These are phyloP conservation scores for Eriocheir sinensis DNA, from an alignment of 1,140 invertebrate genomes.

Conservation along the genomic window DNA sequence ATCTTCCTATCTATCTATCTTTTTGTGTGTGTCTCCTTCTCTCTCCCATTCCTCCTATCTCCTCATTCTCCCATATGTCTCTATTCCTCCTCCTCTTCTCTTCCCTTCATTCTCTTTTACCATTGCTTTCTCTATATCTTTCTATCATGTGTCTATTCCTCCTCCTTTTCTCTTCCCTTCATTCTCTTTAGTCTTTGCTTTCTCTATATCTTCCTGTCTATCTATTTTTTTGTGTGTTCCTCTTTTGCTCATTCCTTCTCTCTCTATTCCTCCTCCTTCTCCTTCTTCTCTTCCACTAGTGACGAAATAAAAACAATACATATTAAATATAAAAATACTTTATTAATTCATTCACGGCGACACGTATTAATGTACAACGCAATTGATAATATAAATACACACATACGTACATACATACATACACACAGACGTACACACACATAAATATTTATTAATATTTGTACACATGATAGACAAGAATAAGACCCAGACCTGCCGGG, in stretches of 20 bases:
- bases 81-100: neutral
- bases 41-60: neutral
- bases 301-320: neutral
- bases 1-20: neutral
- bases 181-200: neutral
- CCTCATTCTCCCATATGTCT: neutral
- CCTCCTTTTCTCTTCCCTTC: neutral
- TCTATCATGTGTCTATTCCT: neutral
- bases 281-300: neutral
- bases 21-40: neutral
- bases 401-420: conserved; percentile 13
- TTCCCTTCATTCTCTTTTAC: neutral
- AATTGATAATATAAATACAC: conserved; percentile 36
- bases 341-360: neutral
- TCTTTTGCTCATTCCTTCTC: neutral
- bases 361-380: neutral
- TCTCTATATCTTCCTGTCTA: neutral
- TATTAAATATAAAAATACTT: conserved; percentile 49
- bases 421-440: conserved; percentile 31
- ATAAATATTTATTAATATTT: conserved; percentile 33
- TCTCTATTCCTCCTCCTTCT: neutral
- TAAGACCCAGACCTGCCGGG: neutral
- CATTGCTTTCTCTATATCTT: neutral
- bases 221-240: neutral
- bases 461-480: neutral